Percentiles rank a stretch among this genome's conserved stretches.
phyloP scores from a whole-genome alignment of 2,888 invertebrate genomes.

The Ormyrus thymus region DNA sequence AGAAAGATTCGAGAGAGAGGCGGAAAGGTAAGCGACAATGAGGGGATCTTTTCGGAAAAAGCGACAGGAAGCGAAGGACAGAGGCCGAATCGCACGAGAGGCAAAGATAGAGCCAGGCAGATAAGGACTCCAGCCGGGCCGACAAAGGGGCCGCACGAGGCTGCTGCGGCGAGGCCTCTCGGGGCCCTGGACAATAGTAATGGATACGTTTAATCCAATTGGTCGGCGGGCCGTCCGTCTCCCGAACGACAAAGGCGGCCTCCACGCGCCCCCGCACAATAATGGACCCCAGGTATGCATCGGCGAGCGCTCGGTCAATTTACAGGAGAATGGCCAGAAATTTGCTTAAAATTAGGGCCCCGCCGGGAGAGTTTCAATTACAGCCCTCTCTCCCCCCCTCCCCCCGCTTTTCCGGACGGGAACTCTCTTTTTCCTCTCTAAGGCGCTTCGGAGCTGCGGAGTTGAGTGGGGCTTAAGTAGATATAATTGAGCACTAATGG shows the following conservation, averaged over 20 bases:
- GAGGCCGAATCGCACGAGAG: conserved; percentile 42
- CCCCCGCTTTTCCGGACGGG: neutral
- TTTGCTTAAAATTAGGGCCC: conserved; percentile 42
- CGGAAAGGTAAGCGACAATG: conserved; percentile 1
- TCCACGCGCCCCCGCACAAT: conserved; percentile 44
- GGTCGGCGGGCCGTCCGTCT: conserved; percentile 52
- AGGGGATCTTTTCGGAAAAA: neutral
- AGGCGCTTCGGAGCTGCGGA: conserved; percentile 22
- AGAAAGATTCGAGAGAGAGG: neutral
- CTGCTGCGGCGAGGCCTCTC: conserved; percentile 34
- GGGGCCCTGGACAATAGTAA: conserved; percentile 68
- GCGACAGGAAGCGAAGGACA: conserved; percentile 35
- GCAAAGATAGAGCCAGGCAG: conserved; percentile 55
- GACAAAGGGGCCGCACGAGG: neutral
- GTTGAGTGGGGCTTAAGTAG: conserved; percentile 30
- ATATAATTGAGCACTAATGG: conserved; percentile 50
- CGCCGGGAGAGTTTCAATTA: conserved; percentile 20
- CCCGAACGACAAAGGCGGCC: conserved; percentile 3
- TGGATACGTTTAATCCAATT: conserved; percentile 75
- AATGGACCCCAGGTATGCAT: neutral
- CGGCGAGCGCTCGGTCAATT: conserved; percentile 44
- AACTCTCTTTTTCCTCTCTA: conserved; percentile 6
- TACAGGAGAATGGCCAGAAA: conserved; percentile 52
- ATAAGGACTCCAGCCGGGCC: conserved; percentile 38
- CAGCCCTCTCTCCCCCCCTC: neutral